Evolutionary conservation across 2,888 invertebrate species (phyloP).

Genomic region (Polylopha cassiicola): DNA sequence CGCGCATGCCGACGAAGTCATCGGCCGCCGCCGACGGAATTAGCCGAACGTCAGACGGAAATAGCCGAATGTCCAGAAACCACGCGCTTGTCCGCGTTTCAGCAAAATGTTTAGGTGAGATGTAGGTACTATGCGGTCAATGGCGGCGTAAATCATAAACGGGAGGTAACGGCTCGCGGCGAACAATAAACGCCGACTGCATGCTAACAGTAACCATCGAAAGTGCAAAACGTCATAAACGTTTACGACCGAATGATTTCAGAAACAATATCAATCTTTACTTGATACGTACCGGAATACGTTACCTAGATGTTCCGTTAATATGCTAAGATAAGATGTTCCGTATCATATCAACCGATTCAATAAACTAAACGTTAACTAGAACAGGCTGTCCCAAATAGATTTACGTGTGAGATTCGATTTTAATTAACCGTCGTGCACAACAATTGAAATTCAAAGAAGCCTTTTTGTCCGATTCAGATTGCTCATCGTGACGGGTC

Average conservation of each 20-base stretch:
- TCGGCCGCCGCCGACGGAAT: slow-evolving; percentile 68
- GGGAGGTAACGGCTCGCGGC: slow-evolving; percentile 10
- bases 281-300: slow-evolving; percentile 4
- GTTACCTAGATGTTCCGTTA: slow-evolving; percentile 1
- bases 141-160: slow-evolving; percentile 35
- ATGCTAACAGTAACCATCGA: not conserved
- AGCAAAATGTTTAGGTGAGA: slow-evolving; percentile 45
- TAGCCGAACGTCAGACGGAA: slow-evolving; percentile 66
- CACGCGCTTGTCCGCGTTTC: slow-evolving; percentile 56
- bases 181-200: not conserved
- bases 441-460: slow-evolving; percentile 32
- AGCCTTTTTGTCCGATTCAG: slow-evolving; percentile 32
- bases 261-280: slow-evolving; percentile 3
- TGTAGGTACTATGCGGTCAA: slow-evolving; percentile 43
- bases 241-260: too few species aligned
- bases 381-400: too few species aligned
- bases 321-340: not conserved
- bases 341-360: too few species aligned
- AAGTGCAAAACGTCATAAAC: too few species aligned
- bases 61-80: slow-evolving; percentile 68
- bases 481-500: slow-evolving; percentile 33
- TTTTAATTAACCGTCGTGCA: slow-evolving; percentile 18
- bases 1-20: slow-evolving; percentile 65
- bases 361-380: too few species aligned
- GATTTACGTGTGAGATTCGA: slow-evolving; percentile 6